phyloP scores from a whole-genome alignment of 2,113 vertebrate species.

The Alouatta palliata region DNA sequence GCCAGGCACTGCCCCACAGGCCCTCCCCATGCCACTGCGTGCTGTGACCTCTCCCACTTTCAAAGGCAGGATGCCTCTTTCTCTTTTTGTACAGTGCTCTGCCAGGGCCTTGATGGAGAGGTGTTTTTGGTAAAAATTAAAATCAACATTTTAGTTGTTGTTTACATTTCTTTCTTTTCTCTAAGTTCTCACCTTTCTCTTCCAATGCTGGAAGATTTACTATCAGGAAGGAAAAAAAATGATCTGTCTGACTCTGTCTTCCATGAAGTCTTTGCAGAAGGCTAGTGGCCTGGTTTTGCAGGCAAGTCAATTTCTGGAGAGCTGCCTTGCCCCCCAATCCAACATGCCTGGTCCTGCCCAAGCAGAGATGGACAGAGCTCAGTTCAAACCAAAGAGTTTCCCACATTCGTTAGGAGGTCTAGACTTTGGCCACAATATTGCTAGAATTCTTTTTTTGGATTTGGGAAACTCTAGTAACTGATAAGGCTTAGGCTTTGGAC shows the following conservation, averaged over 20 bases:
- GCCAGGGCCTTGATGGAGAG: not conserved
- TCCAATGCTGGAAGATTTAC: not conserved
- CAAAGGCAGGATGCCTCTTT: not conserved
- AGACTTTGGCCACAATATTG: not conserved
- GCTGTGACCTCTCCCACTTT: not conserved
- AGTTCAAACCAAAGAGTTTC: not conserved
- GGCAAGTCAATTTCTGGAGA: not conserved
- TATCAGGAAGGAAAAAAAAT: not conserved
- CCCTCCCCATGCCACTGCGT: fast-evolving
- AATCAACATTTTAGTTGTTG: not conserved
- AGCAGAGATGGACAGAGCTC: not conserved
- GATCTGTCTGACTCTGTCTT: not conserved
- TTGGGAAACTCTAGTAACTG: not conserved
- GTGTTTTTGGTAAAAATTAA: not conserved
- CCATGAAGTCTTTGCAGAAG: not conserved
- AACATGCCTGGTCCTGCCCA: not conserved
- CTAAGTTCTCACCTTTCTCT: not conserved
- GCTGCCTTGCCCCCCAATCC: not conserved
- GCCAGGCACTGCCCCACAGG: not conserved
- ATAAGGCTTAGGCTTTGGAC: not conserved
- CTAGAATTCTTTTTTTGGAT: not conserved
- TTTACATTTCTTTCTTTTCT: not conserved
- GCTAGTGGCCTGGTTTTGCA: not conserved
- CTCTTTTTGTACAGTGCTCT: not conserved
- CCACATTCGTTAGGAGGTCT: not conserved